Base-by-base conservation (phyloP, 1,140 invertebrate genomes). In the Drosophila punjabiensis region DNA sequence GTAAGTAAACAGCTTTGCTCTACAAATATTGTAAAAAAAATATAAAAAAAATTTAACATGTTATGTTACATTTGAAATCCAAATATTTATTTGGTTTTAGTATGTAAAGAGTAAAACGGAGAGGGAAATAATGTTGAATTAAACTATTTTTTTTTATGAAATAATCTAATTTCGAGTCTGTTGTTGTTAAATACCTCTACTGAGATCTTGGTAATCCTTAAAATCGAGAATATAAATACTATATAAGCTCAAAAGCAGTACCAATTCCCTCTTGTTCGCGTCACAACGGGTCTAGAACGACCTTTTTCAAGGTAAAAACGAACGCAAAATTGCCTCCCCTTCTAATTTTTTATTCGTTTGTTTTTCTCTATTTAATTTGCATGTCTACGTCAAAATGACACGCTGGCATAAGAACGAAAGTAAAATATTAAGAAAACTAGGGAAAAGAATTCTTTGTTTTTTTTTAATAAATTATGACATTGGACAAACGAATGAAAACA, bases 351-450 rank as follows among this genome's bases (percentile, higher is more conserved):
- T 74, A 84, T 76, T 88, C 24, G 35, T 67, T 53, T 70, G 37
- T 43, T 67, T 67, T 37, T n/a, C 56, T 8, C 9, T 35, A 37
- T 59, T 73, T 84, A 89, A 89, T 84, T 88, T 83, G 81, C 84
- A 86, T 88, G 81, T 84, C 78, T 78, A 88, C 80, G 69, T 77
- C 77, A 53, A 84, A 71, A 81, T 89, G 62, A 81, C 81, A 89
- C 84, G 53, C 69, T 39, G 65, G 32, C 43, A 52, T 59, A 73
- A 60, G 45, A 65, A 64, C 28, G 18, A 64, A 65, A 43, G 30
- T 39, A 18, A 69, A 68, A 56, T 59, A 30, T 62, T 18, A 10
- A 28, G 32, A 73, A 65, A 14, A 48, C 28, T 62, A 45, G 61
- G 41, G 41, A 63, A 32, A 32, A 75, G 48, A 16, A 69, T 52